Percentiles rank a stretch among this genome's conserved stretches.
Conservation (phyloP, 2,888 invertebrate species). For the Panzeria rudis region DNA sequence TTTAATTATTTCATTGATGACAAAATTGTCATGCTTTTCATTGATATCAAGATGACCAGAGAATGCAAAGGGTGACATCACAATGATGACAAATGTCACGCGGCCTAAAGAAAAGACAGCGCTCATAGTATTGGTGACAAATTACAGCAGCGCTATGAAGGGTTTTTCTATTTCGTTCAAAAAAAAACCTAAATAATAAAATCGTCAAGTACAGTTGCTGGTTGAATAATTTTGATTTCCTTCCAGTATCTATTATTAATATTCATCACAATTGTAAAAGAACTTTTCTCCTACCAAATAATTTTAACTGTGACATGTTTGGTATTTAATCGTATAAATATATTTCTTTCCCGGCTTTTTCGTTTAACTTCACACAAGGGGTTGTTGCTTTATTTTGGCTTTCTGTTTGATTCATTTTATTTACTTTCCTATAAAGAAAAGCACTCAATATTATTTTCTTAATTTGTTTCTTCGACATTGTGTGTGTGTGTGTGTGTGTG, state of each 20-base stretch:
- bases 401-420: constrained; percentile 20
- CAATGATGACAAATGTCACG: no score
- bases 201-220: neutral
- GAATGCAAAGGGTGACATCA: no score
- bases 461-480: neutral
- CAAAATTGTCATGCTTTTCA: no score
- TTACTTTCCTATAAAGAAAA: constrained; percentile 57
- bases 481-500: neutral
- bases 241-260: neutral
- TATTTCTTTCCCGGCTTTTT: constrained; percentile 25
- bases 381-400: constrained; percentile 28
- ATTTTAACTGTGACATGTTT: neutral
- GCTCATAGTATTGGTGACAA: no score
- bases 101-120: no score
- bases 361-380: constrained; percentile 11
- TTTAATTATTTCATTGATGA: no score
- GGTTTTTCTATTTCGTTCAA: no score
- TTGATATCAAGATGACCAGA: no score
- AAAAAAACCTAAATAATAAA: no score
- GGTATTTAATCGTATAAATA: neutral
- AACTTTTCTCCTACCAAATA: constrained; percentile 18
- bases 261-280: neutral
- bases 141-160: no score
- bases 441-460: constrained; percentile 54
- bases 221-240: neutral